These are phyloP conservation scores for Macrophya alboannulata DNA, from an alignment of 2,888 invertebrate species.

Conservation along the genomic window DNA sequence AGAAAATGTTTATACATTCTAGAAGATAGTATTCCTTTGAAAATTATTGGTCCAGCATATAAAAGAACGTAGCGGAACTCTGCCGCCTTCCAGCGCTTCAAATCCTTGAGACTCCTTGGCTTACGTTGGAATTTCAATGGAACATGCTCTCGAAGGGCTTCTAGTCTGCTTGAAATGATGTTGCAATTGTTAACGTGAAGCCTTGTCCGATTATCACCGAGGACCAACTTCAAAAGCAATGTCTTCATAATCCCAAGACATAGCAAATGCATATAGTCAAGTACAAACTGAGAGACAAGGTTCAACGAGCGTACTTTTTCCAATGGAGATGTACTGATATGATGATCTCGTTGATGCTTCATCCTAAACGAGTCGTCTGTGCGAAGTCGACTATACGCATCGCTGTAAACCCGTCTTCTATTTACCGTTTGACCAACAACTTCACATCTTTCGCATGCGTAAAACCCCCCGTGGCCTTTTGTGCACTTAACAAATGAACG, in stretches of 20 bases:
- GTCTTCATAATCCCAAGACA: constrained; percentile 53
- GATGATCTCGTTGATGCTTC: constrained; percentile 56
- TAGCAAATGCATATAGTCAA: constrained; percentile 58
- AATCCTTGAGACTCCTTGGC: constrained; percentile 51
- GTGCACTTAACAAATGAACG: constrained; percentile 13
- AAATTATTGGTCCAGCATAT: constrained; percentile 55
- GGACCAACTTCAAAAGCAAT: constrained; percentile 45
- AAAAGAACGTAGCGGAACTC: constrained; percentile 60
- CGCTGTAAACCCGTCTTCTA: not conserved
- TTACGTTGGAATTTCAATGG: constrained; percentile 62
- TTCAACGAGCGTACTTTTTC: constrained; percentile 22
- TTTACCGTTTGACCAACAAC: constrained; percentile 24
- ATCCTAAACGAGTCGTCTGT: not conserved
- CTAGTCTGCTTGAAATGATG: not conserved
- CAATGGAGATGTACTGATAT: constrained; percentile 49
- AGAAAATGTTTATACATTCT: constrained; percentile 51
- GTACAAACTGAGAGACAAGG: constrained; percentile 26
- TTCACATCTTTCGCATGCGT: constrained; percentile 26
- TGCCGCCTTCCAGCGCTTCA: constrained; percentile 61
- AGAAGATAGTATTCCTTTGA: constrained; percentile 36
- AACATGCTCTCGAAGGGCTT: constrained; percentile 45
- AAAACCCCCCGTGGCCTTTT: constrained; percentile 31
- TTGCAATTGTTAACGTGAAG: not conserved
- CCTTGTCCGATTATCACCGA: constrained; percentile 11
- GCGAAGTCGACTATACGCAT: not conserved